Evolutionary conservation across 2,888 invertebrate species (phyloP).

Genomic region (Beris morrisii): DNA sequence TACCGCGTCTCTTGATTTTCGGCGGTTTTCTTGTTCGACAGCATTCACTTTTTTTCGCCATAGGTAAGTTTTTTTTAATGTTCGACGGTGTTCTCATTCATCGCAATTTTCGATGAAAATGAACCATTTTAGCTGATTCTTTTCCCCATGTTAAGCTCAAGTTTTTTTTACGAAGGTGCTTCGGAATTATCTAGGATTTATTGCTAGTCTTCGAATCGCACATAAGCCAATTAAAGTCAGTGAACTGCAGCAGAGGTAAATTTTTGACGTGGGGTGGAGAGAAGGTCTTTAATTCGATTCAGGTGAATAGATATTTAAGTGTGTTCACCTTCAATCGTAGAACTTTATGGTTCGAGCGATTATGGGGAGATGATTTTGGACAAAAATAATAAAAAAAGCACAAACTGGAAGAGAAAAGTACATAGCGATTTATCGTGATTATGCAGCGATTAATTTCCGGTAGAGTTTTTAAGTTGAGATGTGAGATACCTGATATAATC

Average conservation of each 20-base stretch:
- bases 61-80: no score
- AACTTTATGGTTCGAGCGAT: neutral
- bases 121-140: no score
- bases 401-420: neutral
- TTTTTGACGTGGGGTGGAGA: no score
- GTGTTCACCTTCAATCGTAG: conserved; percentile 2
- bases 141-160: no score
- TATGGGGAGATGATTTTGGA: conserved; percentile 15
- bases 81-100: no score
- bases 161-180: no score
- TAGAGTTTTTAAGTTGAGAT: neutral
- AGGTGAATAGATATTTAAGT: neutral
- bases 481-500: no score
- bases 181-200: no score
- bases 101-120: no score
- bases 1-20: no score
- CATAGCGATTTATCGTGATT: conserved; percentile 26
- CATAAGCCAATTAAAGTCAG: conserved; percentile 10
- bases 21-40: no score
- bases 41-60: no score
- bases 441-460: conserved; percentile 30
- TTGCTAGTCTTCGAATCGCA: neutral
- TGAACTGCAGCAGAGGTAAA: conserved; percentile 6
- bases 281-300: conserved; percentile 3
- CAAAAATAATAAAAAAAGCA: neutral